Evolutionary conservation across 2,888 invertebrate species (phyloP).

Genomic region (Nezara viridula): DNA sequence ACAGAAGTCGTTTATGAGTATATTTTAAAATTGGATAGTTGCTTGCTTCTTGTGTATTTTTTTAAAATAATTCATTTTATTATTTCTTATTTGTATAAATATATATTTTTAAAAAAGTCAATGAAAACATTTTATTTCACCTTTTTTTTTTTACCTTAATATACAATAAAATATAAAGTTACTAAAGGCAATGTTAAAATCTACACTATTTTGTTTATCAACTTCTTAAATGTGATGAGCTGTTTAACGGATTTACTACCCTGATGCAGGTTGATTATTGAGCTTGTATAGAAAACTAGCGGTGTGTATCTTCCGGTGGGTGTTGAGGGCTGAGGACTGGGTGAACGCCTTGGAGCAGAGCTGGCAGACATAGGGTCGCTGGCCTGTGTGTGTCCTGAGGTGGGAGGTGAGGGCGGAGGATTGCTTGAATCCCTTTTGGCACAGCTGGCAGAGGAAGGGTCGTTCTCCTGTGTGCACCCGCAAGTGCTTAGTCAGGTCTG

Average conservation of each 20-base stretch:
- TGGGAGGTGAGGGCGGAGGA: conserved; percentile 5
- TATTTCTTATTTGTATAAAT: neutral
- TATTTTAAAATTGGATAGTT: neutral
- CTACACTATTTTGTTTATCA: neutral
- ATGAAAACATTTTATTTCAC: neutral
- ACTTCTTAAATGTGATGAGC: neutral
- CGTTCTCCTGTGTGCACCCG: neutral
- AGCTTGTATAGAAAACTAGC: neutral
- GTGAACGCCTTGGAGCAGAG: conserved; percentile 11
- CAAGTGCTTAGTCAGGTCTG: conserved; percentile 13
- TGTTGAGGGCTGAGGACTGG: neutral
- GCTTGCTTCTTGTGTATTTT: too few relatives aligned
- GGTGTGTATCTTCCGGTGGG: neutral
- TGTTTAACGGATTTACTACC: neutral
- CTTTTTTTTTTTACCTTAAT: neutral
- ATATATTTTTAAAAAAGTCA: neutral
- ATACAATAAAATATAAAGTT: neutral
- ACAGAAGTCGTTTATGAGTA: neutral
- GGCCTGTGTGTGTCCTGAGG: neutral
- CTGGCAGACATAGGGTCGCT: conserved; percentile 10
- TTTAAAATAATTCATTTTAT: neutral
- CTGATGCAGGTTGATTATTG: neutral
- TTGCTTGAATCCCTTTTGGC: conserved; percentile 33
- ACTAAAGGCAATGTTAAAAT: neutral
- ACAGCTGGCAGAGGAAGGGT: neutral